These are phyloP conservation scores for Pararge aegeria DNA, from an alignment of 1,140 invertebrate species.

Conservation along the genomic window DNA sequence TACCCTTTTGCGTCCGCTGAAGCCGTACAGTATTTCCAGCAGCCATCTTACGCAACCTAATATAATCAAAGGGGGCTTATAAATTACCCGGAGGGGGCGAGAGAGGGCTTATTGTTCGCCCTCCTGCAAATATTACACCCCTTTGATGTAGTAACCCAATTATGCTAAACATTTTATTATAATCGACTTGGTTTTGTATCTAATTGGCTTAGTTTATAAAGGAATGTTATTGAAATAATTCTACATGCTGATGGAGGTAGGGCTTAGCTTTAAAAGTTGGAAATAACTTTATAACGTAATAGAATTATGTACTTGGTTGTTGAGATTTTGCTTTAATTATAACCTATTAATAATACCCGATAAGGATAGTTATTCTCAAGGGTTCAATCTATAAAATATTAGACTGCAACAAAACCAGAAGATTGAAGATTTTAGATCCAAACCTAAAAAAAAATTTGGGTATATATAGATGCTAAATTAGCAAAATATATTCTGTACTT, in stretches of 20 bases:
- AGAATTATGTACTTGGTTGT: too few relatives aligned
- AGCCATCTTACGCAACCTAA: constrained; percentile 2
- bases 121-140: neutral
- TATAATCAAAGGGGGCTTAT: constrained; percentile 7
- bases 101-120: neutral
- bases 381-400: too few relatives aligned
- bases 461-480: too few relatives aligned
- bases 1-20: neutral
- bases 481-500: too few relatives aligned
- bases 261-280: neutral
- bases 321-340: too few relatives aligned
- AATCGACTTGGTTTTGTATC: neutral
- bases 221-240: constrained; percentile 3
- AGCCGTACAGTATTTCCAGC: neutral
- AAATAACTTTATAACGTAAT: too few relatives aligned
- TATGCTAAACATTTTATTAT: constrained; percentile 7
- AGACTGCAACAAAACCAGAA: too few relatives aligned
- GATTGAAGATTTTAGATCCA: too few relatives aligned
- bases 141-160: constrained; percentile 8
- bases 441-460: too few relatives aligned
- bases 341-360: too few relatives aligned
- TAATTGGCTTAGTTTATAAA: constrained; percentile 6
- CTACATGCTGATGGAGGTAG: neutral
- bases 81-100: constrained; percentile 3
- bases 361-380: too few relatives aligned